Conservation (phyloP, 2,113 vertebrate genomes). For the Otocyon megalotis region DNA sequence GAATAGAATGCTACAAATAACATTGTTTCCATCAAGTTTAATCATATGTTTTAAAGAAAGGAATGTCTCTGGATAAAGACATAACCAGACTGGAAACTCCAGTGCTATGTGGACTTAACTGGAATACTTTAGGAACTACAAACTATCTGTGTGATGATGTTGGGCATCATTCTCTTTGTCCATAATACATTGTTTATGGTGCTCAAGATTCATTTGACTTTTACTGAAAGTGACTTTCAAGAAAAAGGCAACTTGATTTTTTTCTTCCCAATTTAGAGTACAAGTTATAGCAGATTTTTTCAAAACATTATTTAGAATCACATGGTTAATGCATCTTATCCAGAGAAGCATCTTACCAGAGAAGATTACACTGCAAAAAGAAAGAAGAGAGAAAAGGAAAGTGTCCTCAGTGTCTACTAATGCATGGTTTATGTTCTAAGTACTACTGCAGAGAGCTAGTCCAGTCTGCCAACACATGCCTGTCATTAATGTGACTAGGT, state of each 20-base stretch:
- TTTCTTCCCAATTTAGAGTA: background rate
- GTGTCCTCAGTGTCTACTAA: background rate
- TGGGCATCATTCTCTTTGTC: background rate
- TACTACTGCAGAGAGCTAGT: background rate
- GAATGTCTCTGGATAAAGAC: background rate
- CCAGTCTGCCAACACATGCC: background rate
- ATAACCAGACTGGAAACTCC: background rate
- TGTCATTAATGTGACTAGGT: background rate
- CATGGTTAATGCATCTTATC: background rate
- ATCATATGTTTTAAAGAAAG: background rate
- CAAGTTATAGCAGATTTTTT: background rate
- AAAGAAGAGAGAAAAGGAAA: background rate
- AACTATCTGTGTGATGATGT: background rate
- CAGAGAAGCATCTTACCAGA: background rate
- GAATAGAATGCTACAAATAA: background rate
- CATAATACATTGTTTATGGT: background rate
- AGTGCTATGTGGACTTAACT: background rate
- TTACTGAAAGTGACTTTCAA: conserved; percentile 33
- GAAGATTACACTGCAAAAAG: background rate
- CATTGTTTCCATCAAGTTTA: background rate
- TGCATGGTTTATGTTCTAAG: background rate
- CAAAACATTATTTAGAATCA: background rate
- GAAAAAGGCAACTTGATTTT: background rate
- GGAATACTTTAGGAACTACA: background rate
- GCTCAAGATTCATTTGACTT: background rate